A percentile compares a stretch with the other conserved stretches of the same genome.
Conservation (phyloP, 2,113 vertebrate genomes). For the Mola mola region DNA sequence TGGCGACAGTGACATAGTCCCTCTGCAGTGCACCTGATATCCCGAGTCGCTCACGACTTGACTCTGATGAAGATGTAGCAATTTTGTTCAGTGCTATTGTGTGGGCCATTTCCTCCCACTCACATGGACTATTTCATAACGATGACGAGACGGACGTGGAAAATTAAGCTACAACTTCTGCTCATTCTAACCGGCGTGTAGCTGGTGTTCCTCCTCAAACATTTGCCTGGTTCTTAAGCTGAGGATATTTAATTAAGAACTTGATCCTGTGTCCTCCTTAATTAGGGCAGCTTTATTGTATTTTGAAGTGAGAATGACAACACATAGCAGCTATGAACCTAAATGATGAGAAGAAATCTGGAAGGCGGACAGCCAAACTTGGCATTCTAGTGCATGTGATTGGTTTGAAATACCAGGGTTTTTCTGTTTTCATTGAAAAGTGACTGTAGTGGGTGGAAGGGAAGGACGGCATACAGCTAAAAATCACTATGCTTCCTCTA, state of each 20-base stretch:
- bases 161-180: slow-evolving; percentile 14
- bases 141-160: slow-evolving; percentile 13
- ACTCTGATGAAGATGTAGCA: slow-evolving; percentile 31
- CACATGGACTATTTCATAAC: slow-evolving; percentile 51
- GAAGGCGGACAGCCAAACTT: no score
- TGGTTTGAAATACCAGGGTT: slow-evolving; percentile 6
- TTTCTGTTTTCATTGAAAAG: slow-evolving; percentile 11
- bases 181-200: no score
- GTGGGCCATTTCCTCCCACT: slow-evolving; percentile 49
- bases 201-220: no score
- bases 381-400: no score
- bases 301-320: no score
- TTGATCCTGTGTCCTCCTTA: no score
- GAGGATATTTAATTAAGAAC: no score
- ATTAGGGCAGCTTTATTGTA: no score
- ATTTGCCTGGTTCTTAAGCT: no score
- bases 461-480: no score
- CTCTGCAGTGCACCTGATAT: slow-evolving; percentile 11
- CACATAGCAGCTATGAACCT: no score
- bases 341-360: no score
- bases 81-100: slow-evolving; percentile 17
- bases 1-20: slow-evolving; percentile 12
- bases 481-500: not conserved
- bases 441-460: not conserved
- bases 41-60: slow-evolving; percentile 15